A percentile compares a stretch with the other conserved stretches of the same genome.
Conservation (phyloP, 2,888 invertebrate genomes). For the Erebia palarica region DNA sequence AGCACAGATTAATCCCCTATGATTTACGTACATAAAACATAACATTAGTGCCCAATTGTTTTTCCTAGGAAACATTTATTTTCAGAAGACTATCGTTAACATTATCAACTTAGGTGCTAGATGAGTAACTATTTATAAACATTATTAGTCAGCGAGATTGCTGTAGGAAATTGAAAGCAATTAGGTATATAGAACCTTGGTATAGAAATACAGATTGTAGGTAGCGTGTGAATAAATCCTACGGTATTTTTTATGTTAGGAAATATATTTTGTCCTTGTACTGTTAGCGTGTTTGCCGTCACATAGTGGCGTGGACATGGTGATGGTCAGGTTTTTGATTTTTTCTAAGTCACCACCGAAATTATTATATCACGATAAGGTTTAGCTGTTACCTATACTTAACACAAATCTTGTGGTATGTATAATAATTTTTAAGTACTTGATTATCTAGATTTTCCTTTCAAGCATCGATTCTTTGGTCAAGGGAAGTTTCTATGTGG, state of each 20-base stretch:
- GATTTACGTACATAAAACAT: neutral
- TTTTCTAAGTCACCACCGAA: too few species aligned
- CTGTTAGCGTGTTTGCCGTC: neutral
- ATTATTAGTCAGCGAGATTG: neutral
- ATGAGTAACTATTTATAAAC: neutral
- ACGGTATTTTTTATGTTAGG: neutral
- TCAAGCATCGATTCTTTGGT: too few species aligned
- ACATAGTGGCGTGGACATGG: neutral
- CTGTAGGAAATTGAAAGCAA: neutral
- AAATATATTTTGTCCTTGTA: neutral
- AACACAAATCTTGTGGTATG: too few species aligned
- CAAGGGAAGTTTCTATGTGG: neutral
- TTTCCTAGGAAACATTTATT: neutral
- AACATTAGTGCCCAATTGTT: neutral
- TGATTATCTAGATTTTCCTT: too few species aligned
- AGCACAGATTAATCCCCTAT: neutral
- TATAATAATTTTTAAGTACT: too few species aligned
- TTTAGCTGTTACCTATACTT: too few species aligned
- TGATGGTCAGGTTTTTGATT: too few species aligned
- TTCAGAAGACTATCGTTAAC: neutral
- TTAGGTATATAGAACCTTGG: neutral
- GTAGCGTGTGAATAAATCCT: neutral
- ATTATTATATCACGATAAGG: too few species aligned
- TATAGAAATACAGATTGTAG: conserved; percentile 1
- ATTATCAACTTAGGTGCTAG: neutral